A percentile compares a stretch with the other conserved stretches of the same genome.
Conservation (phyloP, 2,888 invertebrate genomes). For the Xestia xanthographa region DNA sequence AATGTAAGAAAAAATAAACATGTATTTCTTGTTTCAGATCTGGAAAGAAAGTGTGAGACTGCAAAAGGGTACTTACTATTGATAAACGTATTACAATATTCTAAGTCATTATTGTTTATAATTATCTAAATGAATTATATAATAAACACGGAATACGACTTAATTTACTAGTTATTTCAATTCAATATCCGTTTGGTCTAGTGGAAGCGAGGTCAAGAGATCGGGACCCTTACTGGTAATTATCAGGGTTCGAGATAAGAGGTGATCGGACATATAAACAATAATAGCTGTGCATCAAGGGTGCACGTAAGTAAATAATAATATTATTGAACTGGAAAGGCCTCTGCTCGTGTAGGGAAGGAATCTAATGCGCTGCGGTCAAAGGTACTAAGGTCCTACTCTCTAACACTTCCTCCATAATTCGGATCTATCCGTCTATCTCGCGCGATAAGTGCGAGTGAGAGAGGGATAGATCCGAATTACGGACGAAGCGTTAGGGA, state of each 20-base stretch:
- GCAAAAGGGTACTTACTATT: constrained; percentile 24
- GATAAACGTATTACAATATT: not conserved
- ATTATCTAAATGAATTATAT: constrained; percentile 3
- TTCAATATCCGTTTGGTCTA: constrained; percentile 39
- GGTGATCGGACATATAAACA: constrained; percentile 29
- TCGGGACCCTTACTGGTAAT: constrained; percentile 42
- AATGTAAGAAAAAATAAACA: not conserved
- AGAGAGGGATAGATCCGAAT: too few relatives aligned
- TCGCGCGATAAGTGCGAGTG: too few relatives aligned
- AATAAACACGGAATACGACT: constrained; percentile 32
- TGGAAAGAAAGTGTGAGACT: constrained; percentile 75
- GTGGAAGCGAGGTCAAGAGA: constrained; percentile 41
- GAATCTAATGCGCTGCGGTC: not conserved
- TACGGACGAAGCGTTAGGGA: too few relatives aligned
- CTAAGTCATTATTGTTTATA: constrained; percentile 17
- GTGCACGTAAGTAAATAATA: constrained; percentile 27
- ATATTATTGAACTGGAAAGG: constrained; percentile 9
- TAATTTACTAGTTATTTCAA: constrained; percentile 41
- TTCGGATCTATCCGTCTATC: too few relatives aligned
- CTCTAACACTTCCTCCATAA: too few relatives aligned
- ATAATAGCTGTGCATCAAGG: not conserved
- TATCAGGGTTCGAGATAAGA: constrained; percentile 41
- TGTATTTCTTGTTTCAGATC: constrained; percentile 72
- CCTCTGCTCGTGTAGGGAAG: not conserved
- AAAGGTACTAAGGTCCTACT: too few relatives aligned